A percentile compares a stretch with the other conserved stretches of the same genome.
Evolutionary conservation across 2,888 invertebrate genomes (phyloP).

Genomic region (Acanthococcus lagerstroemiae): DNA sequence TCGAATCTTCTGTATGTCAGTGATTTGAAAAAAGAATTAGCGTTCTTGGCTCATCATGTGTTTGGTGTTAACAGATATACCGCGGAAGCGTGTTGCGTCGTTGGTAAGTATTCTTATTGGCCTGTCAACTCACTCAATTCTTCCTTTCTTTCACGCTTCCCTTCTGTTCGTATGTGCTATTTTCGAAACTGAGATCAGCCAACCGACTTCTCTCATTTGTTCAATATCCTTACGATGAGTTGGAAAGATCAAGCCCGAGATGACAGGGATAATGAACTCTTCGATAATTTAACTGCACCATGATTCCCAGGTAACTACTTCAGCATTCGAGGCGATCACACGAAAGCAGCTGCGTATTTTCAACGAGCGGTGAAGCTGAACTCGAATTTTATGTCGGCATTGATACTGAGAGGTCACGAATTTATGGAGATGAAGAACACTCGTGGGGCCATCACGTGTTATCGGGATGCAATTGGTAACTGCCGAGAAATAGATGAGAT

Average conservation of each 20-base stretch:
- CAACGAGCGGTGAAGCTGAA: conserved; percentile 87
- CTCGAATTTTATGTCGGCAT: conserved; percentile 87
- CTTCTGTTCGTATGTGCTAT: background rate
- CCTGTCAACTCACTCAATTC: background rate
- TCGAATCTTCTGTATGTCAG: conserved; percentile 93
- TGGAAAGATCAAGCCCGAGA: no score
- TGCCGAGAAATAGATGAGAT: no score
- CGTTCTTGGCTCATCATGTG: conserved; percentile 84
- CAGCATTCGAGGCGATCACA: conserved; percentile 87
- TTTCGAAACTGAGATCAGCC: no score
- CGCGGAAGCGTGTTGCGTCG: conserved; percentile 95
- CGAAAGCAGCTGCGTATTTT: conserved; percentile 93
- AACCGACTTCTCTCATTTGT: no score
- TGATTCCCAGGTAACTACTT: conserved; percentile 76
- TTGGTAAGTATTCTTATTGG: conserved; percentile 54
- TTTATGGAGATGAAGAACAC: conserved; percentile 98
- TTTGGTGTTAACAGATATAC: conserved; percentile 91
- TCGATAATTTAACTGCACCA: no score
- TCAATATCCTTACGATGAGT: no score
- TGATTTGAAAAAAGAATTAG: conserved; percentile 82
- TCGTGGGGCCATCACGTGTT: conserved; percentile 96
- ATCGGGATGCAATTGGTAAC: conserved; percentile 87
- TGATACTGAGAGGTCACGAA: conserved; percentile 98
- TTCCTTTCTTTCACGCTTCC: background rate
- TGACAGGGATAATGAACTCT: no score